Percentiles rank a stretch among this genome's conserved stretches.
These are phyloP conservation scores for Oceanodroma leucorhoa DNA, from an alignment of 2,797 vertebrate genomes.

Conservation along the genomic window DNA sequence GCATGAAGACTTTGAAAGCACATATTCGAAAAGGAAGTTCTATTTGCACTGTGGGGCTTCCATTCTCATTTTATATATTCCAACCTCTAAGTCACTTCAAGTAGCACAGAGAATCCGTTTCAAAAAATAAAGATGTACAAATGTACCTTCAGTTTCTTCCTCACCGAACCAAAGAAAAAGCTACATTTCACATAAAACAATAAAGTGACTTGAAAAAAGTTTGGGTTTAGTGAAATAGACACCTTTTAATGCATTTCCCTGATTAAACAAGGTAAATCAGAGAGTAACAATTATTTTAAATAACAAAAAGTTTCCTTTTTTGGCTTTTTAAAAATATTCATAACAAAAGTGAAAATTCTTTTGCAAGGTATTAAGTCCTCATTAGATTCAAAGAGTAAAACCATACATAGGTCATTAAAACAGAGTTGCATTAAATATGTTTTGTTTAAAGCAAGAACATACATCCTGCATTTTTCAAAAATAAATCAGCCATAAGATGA, in stretches of 20 bases:
- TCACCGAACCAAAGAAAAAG: not conserved
- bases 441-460: not conserved
- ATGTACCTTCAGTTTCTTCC: not conserved
- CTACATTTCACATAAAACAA: not conserved
- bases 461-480: not conserved
- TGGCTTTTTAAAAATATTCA: not conserved
- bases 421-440: not conserved
- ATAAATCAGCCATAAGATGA: not conserved
- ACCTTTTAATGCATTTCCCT: not conserved
- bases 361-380: not conserved
- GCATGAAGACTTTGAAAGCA: not conserved
- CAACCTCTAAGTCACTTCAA: not conserved
- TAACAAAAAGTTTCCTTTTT: not conserved
- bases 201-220: not conserved
- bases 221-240: not conserved
- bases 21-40: not conserved
- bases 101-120: not conserved
- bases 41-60: conserved; percentile 6
- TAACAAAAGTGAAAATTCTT: not conserved
- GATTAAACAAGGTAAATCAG: not conserved
- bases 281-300: not conserved
- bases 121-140: conserved; percentile 23
- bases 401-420: not conserved
- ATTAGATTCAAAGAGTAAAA: not conserved
- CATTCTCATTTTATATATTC: not conserved